Evolutionary conservation across 2,113 vertebrate genomes (phyloP).

Genomic region (Saccopteryx bilineata): DNA sequence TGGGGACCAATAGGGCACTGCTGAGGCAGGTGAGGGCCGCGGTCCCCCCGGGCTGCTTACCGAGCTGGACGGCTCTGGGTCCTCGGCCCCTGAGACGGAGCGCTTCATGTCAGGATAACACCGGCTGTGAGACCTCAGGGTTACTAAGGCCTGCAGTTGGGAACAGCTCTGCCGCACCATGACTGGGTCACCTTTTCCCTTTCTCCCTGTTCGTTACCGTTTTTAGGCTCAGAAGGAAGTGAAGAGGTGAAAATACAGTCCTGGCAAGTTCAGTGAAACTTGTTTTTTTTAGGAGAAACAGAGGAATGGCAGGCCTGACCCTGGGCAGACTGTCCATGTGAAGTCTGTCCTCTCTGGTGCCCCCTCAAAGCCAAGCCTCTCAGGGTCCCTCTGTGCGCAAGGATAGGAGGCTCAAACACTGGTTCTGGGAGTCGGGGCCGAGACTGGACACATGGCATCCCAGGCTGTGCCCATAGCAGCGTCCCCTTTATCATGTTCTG

Average conservation of each 20-base stretch:
- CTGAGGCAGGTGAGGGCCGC: constrained; percentile 87
- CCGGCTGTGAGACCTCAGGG: background rate
- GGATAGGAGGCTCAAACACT: background rate
- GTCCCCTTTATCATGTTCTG: background rate
- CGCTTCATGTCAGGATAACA: background rate
- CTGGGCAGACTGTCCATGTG: background rate
- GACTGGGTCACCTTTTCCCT: background rate
- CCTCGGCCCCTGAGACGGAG: background rate
- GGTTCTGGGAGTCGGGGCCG: background rate
- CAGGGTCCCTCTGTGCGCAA: background rate
- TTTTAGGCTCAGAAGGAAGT: background rate
- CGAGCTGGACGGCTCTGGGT: too few relatives aligned
- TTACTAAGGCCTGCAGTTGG: background rate
- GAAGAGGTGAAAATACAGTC: background rate
- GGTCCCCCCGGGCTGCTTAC: too few relatives aligned
- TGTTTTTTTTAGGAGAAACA: constrained; percentile 5
- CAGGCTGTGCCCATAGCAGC: background rate
- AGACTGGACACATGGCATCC: background rate
- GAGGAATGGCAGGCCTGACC: background rate
- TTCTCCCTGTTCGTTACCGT: background rate
- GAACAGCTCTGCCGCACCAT: background rate
- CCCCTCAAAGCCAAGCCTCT: background rate
- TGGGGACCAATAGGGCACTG: constrained; percentile 89
- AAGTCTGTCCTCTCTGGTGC: constrained; percentile 28
- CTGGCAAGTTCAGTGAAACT: background rate